Evolutionary conservation across 1,140 invertebrate species (phyloP).

Genomic region (Drosophila lacteicornis): DNA sequence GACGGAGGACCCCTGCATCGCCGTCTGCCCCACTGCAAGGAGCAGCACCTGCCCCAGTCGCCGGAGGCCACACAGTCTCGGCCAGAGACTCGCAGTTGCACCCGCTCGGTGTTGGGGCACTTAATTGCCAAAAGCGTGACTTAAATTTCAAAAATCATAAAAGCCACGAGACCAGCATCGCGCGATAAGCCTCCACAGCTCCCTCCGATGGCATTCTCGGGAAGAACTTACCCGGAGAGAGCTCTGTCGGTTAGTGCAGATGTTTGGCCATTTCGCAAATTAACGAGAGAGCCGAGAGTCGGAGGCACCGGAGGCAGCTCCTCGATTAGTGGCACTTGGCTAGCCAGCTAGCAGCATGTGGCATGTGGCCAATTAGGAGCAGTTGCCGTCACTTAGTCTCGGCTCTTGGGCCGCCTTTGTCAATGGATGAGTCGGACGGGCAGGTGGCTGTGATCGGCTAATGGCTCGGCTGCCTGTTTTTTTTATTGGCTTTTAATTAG

Average conservation of each 20-base stretch:
- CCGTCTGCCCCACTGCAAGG: conserved; percentile 1
- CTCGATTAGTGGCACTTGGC: conserved; percentile 32
- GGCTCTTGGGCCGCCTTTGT: conserved; percentile 37
- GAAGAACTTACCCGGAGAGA: conserved; percentile 4
- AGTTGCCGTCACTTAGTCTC: conserved; percentile 47
- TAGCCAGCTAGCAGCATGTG: conserved; percentile 8
- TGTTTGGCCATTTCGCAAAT: conserved; percentile 65
- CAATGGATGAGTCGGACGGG: conserved; percentile 39
- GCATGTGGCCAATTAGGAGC: conserved; percentile 55
- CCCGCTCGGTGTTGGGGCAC: conserved; percentile 65
- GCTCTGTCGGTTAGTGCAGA: conserved; percentile 42
- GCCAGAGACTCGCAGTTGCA: conserved; percentile 19
- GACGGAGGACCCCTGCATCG: conserved; percentile 2
- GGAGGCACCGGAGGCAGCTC: conserved; percentile 17
- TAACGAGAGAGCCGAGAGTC: conserved; percentile 48
- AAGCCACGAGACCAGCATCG: conserved; percentile 68
- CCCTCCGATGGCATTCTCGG: conserved; percentile 1
- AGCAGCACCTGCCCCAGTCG: conserved; percentile 29
- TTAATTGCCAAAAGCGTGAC: conserved; percentile 83
- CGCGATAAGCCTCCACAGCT: conserved; percentile 40
- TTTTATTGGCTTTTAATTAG: conserved; percentile 64
- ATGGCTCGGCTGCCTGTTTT: conserved; percentile 41
- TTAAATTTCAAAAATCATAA: conserved; percentile 82
- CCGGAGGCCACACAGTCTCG: conserved; percentile 56
- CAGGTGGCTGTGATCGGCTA: conserved; percentile 39